phyloP scores from a whole-genome alignment of 1,140 invertebrate genomes.

The Drosophila teissieri region DNA sequence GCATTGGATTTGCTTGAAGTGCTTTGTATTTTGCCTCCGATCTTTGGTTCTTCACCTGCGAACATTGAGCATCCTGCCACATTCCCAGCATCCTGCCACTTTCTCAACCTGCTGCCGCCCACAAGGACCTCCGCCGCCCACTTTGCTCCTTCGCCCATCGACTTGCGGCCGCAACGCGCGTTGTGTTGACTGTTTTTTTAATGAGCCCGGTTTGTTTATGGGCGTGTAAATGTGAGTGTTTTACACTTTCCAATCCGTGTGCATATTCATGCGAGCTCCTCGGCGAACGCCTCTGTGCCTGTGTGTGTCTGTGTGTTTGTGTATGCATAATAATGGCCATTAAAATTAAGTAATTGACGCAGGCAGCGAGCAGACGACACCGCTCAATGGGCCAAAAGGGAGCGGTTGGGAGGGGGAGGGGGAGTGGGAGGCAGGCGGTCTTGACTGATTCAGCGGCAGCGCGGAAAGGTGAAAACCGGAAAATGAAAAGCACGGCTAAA shows the following conservation, averaged over 20 bases:
- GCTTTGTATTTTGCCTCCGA: too few species aligned
- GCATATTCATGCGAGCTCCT: conserved; percentile 41
- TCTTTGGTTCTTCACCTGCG: neutral
- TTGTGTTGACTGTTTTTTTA: conserved; percentile 50
- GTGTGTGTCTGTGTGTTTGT: conserved; percentile 17
- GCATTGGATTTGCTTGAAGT: too few species aligned
- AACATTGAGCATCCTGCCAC: neutral
- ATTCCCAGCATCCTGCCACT: neutral
- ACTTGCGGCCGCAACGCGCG: conserved; percentile 3
- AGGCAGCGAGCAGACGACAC: conserved; percentile 40
- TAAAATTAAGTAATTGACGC: conserved; percentile 74
- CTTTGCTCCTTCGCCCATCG: neutral
- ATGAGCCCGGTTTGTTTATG: conserved; percentile 49
- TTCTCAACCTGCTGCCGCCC: neutral
- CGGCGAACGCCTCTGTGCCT: neutral
- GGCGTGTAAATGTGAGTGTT: conserved; percentile 47
- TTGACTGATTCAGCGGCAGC: conserved; percentile 33
- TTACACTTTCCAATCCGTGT: conserved; percentile 57
- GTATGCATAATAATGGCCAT: conserved; percentile 68
- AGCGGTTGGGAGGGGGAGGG: too few species aligned
- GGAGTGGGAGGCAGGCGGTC: neutral
- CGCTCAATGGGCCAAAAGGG: neutral
- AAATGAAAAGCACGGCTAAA: conserved; percentile 34
- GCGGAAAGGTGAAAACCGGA: conserved; percentile 51
- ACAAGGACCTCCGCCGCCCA: neutral